Conservation (phyloP, 1,140 invertebrate species). For the Drosophila ercepeae region DNA sequence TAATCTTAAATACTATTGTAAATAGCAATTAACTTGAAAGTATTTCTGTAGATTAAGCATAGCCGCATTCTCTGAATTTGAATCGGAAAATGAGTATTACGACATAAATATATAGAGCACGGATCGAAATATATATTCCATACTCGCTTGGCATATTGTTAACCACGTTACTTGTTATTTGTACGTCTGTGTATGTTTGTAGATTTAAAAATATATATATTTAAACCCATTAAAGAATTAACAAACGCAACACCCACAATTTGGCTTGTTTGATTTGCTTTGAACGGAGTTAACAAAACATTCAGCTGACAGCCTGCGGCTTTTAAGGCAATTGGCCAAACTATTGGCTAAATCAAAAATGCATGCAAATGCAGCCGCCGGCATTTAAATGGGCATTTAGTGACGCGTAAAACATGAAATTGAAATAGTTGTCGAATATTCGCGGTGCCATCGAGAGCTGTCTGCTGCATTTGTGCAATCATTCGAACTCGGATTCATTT, state of each 20-base stretch:
- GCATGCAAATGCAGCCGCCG: conserved; percentile 23
- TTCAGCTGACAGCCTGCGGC: conserved; percentile 7
- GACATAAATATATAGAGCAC: neutral
- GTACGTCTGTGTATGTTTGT: neutral
- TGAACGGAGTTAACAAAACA: conserved; percentile 5
- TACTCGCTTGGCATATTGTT: conserved; percentile 14
- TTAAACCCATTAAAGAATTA: conserved; percentile 35
- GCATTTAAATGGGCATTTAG: conserved; percentile 56
- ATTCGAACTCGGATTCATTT: conserved; percentile 59
- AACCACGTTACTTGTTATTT: conserved; percentile 10
- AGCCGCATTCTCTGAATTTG: neutral
- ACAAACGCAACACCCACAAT: conserved; percentile 10
- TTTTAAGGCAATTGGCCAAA: conserved; percentile 14
- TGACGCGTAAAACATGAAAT: conserved; percentile 61
- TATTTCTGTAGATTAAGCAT: neutral
- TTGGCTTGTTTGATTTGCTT: conserved; percentile 1
- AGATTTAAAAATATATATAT: neutral
- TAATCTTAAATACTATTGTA: conserved; percentile 13
- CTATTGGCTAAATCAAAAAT: conserved; percentile 22
- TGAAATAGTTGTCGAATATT: conserved; percentile 59
- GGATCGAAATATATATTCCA: conserved; percentile 9
- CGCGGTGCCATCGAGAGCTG: conserved; percentile 31
- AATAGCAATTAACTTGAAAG: neutral
- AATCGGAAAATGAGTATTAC: neutral
- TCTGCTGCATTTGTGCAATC: conserved; percentile 46